phyloP scores from a whole-genome alignment of 2,888 invertebrate species.

The Andricus quercusramuli region DNA sequence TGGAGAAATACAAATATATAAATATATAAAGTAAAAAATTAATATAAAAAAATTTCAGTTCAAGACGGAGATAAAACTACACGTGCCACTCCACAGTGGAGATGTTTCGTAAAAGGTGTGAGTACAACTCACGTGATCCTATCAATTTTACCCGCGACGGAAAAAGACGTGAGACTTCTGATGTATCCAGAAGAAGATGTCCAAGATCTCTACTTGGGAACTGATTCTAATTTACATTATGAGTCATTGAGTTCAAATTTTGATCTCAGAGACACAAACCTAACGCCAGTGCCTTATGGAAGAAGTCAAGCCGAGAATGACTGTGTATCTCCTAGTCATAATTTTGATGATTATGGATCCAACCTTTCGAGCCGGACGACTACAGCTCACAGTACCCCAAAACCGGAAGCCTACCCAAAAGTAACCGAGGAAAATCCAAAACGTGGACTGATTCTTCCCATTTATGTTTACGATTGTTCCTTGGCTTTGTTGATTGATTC shows the following conservation, averaged over 20 bases:
- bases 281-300: conserved; percentile 45
- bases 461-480: conserved; percentile 86
- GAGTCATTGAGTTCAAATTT: conserved; percentile 54
- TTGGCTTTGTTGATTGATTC: conserved; percentile 81
- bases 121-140: conserved; percentile 83
- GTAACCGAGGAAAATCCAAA: conserved; percentile 57
- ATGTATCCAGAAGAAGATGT: conserved; percentile 56
- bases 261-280: conserved; percentile 49
- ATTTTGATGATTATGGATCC: conserved; percentile 55
- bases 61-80: neutral
- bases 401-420: conserved; percentile 48
- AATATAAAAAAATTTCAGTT: neutral
- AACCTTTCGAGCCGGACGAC: conserved; percentile 60
- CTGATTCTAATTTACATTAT: conserved; percentile 54
- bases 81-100: conserved; percentile 80
- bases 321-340: conserved; percentile 52
- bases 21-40: neutral
- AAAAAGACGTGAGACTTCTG: conserved; percentile 78
- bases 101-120: conserved; percentile 84
- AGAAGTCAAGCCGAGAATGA: conserved; percentile 47
- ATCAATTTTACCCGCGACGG: conserved; percentile 84
- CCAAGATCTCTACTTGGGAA: conserved; percentile 37
- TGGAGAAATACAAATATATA: too few species aligned
- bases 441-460: conserved; percentile 79
- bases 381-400: conserved; percentile 54